Base-by-base conservation (phyloP, 2,113 vertebrate genomes). In the Cathartes aura region DNA sequence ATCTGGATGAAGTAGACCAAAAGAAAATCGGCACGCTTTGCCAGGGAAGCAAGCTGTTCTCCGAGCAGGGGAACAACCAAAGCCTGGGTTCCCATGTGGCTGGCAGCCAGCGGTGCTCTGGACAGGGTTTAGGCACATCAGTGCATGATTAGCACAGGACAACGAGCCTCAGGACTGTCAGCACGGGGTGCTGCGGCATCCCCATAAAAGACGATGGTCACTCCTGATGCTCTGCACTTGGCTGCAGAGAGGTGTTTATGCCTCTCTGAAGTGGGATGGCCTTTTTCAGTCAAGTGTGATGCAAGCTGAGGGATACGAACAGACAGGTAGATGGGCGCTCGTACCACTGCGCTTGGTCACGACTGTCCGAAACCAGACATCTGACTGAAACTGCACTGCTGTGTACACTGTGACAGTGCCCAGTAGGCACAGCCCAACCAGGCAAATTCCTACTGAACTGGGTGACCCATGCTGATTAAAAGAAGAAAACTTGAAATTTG, bases 21-120 rank as follows among this genome's bases (percentile, higher is more conserved):
- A 53, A 71, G 79, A 2, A 79, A 92, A 68, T 20, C 56, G 6
- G 73, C 70, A 22, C 1, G 8, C 20, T 5, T 45, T 2, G 27
- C 55, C 47, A 55, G 85, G 55, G 76, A 75, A 59, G 67, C 21
- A 29, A 81, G 27, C 3, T 43, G 88, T 63, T 50, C 85, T 29
- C 12, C 1, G n/a, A 45, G 82, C 27, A 58, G 62, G 40, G 29
- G 36, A 62, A 30, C 2, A 8, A 16, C 17, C 56, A 3, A 15
- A 26, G 59, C 29, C 34, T 3, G 60, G 36, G 48, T 5, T 74
- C 29, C 42, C 0, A 1, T 0, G 43, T 0, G 11, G 71, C n/a
- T 5, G 15, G 56, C 36, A 50, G 40, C 40, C 59, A 16, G 47
- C 1, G 8, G 4, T 6, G 79, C 59, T 62, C 38, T 17, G 88